Base-by-base conservation (phyloP, 2,888 invertebrate genomes). In the Ctena decussata region DNA sequence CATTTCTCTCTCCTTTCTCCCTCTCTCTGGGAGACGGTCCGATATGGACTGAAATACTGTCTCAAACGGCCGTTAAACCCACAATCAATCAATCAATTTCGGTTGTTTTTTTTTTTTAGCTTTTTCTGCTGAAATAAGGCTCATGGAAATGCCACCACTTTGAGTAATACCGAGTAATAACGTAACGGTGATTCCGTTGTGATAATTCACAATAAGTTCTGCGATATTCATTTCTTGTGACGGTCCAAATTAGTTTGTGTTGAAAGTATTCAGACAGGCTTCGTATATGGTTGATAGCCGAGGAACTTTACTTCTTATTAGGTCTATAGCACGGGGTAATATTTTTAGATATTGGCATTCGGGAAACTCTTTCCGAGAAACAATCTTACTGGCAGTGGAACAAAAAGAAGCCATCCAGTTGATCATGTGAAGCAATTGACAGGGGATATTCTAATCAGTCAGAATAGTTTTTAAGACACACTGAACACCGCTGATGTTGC, bases 81-180 rank as follows among this genome's bases (percentile, higher is more conserved):
- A n/a, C n/a, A n/a, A n/a, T n/a, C n/a, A n/a, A n/a, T n/a, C n/a
- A n/a, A n/a, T n/a, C n/a, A n/a, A n/a, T 1, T 57, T 35, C 0
- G 81, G 11, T 39, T 37, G 11, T 39, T 37, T 30, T 35, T 81
- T 76, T 12, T 76, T 12, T 27, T 70, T 70, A 81, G 24, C 21
- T 30, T 76, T 6, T 76, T 6, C 81, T 37, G 81, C 81, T 21
- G n/a, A n/a, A n/a, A n/a, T n/a, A n/a, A n/a, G n/a, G n/a, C n/a
- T n/a, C n/a, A n/a, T n/a, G n/a, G n/a, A 37, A 46, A 39, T 12
- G 1, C 79, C 72, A 49, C 46, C 37, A 18, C 30, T 24, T n/a
- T 69, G 44, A 15, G 70, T 53, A 12, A 78, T 12, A 53, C 18
- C 15, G n/a, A 71, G 71, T 27, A 53, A 44, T 12, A 44, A 18